Conservation (phyloP, 2,797 vertebrate species). For the Phoeniculus purpureus region DNA sequence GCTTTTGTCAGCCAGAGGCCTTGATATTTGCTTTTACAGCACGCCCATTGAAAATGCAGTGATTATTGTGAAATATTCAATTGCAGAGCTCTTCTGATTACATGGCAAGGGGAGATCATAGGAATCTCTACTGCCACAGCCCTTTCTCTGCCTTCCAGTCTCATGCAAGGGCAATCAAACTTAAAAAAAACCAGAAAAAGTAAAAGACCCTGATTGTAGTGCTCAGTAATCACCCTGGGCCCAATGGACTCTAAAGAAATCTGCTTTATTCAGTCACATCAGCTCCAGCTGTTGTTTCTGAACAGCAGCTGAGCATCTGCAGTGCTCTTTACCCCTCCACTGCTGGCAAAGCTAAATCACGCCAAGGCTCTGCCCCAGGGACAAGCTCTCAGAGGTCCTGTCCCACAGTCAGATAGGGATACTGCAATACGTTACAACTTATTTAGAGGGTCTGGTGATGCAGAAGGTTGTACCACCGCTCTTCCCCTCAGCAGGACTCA, state of each 20-base stretch:
- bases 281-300: slow-evolving; percentile 26
- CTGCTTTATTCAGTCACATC: slow-evolving; percentile 42
- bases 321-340: background rate
- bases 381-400: background rate
- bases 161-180: slow-evolving; percentile 33
- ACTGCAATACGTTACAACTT: background rate
- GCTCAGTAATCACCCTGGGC: slow-evolving; percentile 47
- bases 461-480: background rate
- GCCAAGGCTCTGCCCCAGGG: background rate
- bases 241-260: slow-evolving; percentile 56
- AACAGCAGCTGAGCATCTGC: slow-evolving; percentile 6
- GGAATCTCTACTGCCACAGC: slow-evolving; percentile 21
- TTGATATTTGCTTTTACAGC: slow-evolving; percentile 76
- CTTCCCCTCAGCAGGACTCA: background rate
- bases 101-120: slow-evolving; percentile 42
- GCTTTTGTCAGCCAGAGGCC: slow-evolving; percentile 73
- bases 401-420: background rate
- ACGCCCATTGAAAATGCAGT: slow-evolving; percentile 66
- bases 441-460: background rate
- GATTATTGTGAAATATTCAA: slow-evolving; percentile 72
- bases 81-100: slow-evolving; percentile 66
- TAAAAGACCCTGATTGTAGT: slow-evolving; percentile 49
- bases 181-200: background rate
- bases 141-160: slow-evolving; percentile 37
- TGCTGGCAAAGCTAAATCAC: background rate